Conservation (phyloP, 2,113 vertebrate species). For the human region GRCh38 chr17:28109501-28110000, state of each 20-base stretch:
- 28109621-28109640: not conserved
- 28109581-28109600: not conserved
- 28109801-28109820: slow-evolving; percentile 1
- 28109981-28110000: not conserved
- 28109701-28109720: not conserved
- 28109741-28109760: not conserved
- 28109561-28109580: not conserved
- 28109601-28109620: not conserved
- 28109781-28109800: not conserved
- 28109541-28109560: not conserved
- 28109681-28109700: not conserved
- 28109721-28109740: not conserved
- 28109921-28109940: slow-evolving; percentile 19
- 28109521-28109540: not conserved
- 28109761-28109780: not conserved
- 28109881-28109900: not conserved
- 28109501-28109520: not conserved
- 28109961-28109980: not conserved
- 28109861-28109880: slow-evolving; percentile 23
- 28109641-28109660: not conserved
- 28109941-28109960: not conserved
- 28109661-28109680: not conserved
- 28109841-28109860: not conserved
- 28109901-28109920: not conserved
- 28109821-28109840: not conserved